Conservation (phyloP, 2,113 vertebrate species). For the Pluvialis apricaria region DNA sequence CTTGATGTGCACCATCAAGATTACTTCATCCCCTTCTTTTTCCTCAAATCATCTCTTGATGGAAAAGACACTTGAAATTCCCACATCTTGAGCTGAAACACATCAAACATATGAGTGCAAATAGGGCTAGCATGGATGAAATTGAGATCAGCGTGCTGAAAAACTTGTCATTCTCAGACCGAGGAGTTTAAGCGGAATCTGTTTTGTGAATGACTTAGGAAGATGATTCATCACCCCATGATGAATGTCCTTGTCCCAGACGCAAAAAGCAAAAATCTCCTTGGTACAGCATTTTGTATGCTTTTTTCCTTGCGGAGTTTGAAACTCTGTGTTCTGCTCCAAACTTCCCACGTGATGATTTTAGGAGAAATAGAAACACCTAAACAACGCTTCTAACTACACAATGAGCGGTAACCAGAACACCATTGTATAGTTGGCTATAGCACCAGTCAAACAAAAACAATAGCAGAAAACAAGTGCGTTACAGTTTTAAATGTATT, state of each 20-base stretch:
- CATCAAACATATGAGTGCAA: not conserved
- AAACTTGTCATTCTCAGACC: not conserved
- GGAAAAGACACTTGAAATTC: not conserved
- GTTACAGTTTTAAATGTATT: not conserved
- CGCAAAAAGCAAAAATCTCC: not conserved
- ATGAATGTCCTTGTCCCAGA: not conserved
- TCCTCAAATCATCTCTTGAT: not conserved
- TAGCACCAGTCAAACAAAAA: not conserved
- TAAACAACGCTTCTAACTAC: not conserved
- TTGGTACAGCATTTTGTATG: not conserved
- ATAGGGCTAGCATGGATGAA: not conserved
- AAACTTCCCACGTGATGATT: not conserved
- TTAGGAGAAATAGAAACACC: not conserved
- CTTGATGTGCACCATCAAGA: not conserved
- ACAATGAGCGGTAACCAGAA: not conserved
- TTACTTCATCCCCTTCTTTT: not conserved
- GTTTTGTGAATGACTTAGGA: not conserved
- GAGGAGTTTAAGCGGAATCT: not conserved
- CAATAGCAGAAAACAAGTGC: not conserved
- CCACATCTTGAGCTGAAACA: not conserved
- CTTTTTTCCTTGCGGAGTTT: not conserved
- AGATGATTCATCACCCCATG: conserved; percentile 17
- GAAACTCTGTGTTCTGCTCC: not conserved
- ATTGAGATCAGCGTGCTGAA: not conserved
- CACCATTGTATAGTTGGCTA: not conserved